Evolutionary conservation across 2,113 vertebrate genomes (phyloP), one percentile per base, ranked within the genome.

Genomic region (Proterorhinus semilunaris): DNA sequence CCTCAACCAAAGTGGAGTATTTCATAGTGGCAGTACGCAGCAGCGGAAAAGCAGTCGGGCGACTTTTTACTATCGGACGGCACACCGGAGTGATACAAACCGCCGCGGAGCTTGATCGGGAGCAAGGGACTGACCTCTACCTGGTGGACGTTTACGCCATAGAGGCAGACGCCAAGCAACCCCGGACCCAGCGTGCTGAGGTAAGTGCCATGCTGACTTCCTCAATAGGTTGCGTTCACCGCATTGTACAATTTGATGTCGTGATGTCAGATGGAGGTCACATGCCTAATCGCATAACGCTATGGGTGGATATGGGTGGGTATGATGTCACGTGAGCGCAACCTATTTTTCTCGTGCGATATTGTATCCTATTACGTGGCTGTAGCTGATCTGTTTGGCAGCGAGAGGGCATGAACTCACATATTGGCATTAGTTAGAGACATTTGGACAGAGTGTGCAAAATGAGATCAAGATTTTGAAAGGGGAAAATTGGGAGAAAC

Each of bases 111-210:
- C 86, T 99, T 91, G 98, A 99, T 92, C 90, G 98, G 15, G 98
- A 99, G 65, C 94, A 94, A 44, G 98, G 96, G 68, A 93, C 95
- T 0, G 95, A 95, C 7, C 93, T 98, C 21, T 99, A 98, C 88
- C 85, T 95, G 90, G 88, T 99, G 93, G 96, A 98, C 71, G 96
- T 99, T 77, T 99, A 96, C 1, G 98, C 98, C 87, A 95, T 98
- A 3, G 98, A 99, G 72, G 93, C 93, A 4, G 95, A 96, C 0
- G 91, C 95, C 36, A 89, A 85, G 71, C 88, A 96, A 71, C 98
- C 98, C 65, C 91, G 93, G 72, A 99, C 98, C 0, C 98, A 99
- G 66, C 91, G 92, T 85, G 95, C 96, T 59, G 95, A 99, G 95
- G 98, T 99, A 87, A 95, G 83, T 83, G 47, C 43, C 58, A 2